Conservation (phyloP, 2,113 vertebrate species). For the Mionectes macconnelli region DNA sequence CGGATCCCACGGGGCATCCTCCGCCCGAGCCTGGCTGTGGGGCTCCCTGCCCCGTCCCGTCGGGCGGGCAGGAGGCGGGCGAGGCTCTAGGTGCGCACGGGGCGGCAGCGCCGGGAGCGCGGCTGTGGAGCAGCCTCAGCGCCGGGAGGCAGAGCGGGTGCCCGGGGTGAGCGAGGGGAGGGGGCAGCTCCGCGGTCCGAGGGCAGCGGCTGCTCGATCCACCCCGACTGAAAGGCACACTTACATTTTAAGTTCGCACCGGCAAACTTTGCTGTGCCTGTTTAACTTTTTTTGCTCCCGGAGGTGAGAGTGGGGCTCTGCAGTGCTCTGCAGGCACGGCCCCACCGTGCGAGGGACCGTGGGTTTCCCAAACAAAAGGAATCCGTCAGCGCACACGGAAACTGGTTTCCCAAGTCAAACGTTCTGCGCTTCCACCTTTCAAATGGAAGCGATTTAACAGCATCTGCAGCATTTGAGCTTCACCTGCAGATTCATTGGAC, state of each 20-base stretch:
- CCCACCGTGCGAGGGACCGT: background rate
- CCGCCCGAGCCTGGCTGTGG: too few species aligned
- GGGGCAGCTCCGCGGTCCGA: too few species aligned
- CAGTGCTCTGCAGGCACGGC: background rate
- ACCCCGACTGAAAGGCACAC: rapidly evolving
- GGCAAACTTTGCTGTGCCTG: background rate
- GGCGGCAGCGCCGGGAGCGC: background rate
- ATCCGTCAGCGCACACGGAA: background rate
- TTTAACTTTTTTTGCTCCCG: background rate
- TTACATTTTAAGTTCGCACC: rapidly evolving
- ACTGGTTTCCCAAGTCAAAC: background rate
- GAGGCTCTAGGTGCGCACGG: background rate
- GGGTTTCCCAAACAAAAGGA: background rate
- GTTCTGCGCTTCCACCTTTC: background rate
- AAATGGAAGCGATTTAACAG: background rate
- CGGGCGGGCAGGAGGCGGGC: background rate
- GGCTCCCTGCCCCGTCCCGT: background rate
- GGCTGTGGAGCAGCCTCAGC: background rate
- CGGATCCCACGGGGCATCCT: background rate
- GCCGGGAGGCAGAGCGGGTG: background rate
- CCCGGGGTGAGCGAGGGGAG: background rate
- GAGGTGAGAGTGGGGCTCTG: background rate
- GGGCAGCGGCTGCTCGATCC: background rate
- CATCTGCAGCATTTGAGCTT: background rate
- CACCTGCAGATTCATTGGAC: background rate